Evolutionary conservation across 1,140 invertebrate species (phyloP).

Genomic region (Ceratitis capitata): DNA sequence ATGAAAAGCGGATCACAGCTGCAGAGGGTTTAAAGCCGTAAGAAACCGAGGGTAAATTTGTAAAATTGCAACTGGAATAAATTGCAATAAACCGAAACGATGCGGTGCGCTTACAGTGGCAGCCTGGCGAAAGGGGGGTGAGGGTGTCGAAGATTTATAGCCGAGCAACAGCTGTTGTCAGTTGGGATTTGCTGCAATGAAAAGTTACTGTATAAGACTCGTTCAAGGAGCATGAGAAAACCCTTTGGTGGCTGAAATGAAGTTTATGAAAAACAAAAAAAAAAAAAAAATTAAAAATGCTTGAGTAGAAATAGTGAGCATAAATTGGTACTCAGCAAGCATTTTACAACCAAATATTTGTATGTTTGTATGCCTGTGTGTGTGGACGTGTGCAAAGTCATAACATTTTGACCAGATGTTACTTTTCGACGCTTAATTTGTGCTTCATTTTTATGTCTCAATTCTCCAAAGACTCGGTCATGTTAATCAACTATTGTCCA

Average conservation of each 20-base stretch:
- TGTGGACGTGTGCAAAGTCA: too few relatives aligned
- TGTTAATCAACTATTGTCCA: neutral
- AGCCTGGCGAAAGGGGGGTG: neutral
- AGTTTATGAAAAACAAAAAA: neutral
- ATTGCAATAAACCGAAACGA: neutral
- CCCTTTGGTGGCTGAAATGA: neutral
- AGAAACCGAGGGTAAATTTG: neutral
- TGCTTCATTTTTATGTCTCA: neutral
- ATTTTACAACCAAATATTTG: neutral
- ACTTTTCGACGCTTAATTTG: neutral
- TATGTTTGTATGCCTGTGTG: neutral
- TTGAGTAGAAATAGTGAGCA: too few relatives aligned
- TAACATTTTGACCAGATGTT: neutral
- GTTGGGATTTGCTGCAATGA: constrained; percentile 11
- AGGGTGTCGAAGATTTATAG: neutral
- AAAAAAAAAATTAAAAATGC: neutral
- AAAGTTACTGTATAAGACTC: neutral
- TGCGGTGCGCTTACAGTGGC: neutral
- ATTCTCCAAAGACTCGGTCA: neutral
- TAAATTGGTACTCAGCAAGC: neutral
- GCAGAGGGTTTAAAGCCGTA: neutral
- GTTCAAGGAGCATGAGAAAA: neutral
- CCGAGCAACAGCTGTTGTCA: constrained; percentile 25
- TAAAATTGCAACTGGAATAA: constrained; percentile 2
- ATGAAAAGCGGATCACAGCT: neutral